Base-by-base conservation (phyloP, 1,140 invertebrate species). In the Bicyclus anynana region DNA sequence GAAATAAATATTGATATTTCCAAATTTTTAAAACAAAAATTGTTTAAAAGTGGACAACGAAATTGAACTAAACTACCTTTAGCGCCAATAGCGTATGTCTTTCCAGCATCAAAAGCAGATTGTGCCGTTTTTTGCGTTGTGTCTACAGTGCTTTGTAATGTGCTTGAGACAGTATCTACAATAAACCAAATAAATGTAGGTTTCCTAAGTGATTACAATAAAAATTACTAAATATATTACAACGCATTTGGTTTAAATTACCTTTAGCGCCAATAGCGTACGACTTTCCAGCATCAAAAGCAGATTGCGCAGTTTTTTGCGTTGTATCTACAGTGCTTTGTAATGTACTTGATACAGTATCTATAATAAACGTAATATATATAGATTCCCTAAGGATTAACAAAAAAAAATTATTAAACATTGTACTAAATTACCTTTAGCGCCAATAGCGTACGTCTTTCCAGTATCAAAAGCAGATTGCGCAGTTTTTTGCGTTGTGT, bases 251-350 rank as follows among this genome's bases (percentile, higher is more conserved):
- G 2, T 7, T 23, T 4, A 23, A 23, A 23, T 9, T 73, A 73
- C 71, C 72, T 79, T 61, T 72, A 21, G 69, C 66, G 35, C 53
- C 53, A 14, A 38, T 54, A 20, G 67, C 74, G 60, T 73, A 80
- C 20, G 59, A 47, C 59, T 78, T 73, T 13, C 77, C 68, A 40
- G 70, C 74, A 46, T 75, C 74, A 37, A 73, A 13, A 57, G 67
- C 69, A n/a, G 72, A 63, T 55, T 78, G 70, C 17, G 72, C 70
- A 23, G 66, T 61, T 67, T 77, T 83, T 69, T 77, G 69, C 59
- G 80, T 72, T 1, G 54, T 71, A 61, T 76, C 73, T 59, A 81
- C 68, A 49, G 73, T 71, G 26, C 52, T 70, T 16, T 77, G 58
- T 27, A 77, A 48, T 53, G 67, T 65, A 53, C 46, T 72, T 17